Percentiles rank a stretch among this genome's conserved stretches.
Conservation (phyloP, 1,140 invertebrate genomes). For the Dinothrombium tinctorium region DNA sequence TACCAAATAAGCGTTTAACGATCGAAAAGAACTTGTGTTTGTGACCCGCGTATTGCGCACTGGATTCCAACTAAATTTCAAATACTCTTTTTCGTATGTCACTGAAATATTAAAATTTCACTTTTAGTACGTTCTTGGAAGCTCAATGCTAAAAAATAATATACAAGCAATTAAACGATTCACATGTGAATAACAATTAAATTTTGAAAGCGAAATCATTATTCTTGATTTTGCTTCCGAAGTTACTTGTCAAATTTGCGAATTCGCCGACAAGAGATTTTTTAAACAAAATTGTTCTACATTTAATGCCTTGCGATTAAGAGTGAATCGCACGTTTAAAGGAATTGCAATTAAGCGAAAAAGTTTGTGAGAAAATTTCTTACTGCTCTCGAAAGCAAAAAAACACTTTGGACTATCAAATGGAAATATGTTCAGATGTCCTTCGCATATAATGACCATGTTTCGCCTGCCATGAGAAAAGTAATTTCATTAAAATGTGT, state of each 20-base stretch:
- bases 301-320: too few species aligned
- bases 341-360: too few species aligned
- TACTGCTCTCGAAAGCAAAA: constrained; percentile 52
- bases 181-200: too few species aligned
- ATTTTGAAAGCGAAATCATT: too few species aligned
- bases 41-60: constrained; percentile 13
- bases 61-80: constrained; percentile 13
- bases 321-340: too few species aligned
- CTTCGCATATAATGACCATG: constrained; percentile 71
- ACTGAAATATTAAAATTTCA: constrained; percentile 12
- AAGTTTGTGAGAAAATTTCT: constrained; percentile 4
- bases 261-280: too few species aligned
- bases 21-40: constrained; percentile 38
- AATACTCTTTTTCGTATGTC: constrained; percentile 13
- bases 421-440: constrained; percentile 73
- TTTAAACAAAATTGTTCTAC: too few species aligned
- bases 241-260: too few species aligned
- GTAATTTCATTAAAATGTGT: neutral
- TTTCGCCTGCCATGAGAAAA: constrained; percentile 32
- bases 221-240: too few species aligned
- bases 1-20: constrained; percentile 72
- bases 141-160: too few species aligned
- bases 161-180: too few species aligned
- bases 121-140: too few species aligned
- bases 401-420: constrained; percentile 82